Evolutionary conservation across 2,888 invertebrate genomes (phyloP).

Genomic region (Catonia carolina): DNA sequence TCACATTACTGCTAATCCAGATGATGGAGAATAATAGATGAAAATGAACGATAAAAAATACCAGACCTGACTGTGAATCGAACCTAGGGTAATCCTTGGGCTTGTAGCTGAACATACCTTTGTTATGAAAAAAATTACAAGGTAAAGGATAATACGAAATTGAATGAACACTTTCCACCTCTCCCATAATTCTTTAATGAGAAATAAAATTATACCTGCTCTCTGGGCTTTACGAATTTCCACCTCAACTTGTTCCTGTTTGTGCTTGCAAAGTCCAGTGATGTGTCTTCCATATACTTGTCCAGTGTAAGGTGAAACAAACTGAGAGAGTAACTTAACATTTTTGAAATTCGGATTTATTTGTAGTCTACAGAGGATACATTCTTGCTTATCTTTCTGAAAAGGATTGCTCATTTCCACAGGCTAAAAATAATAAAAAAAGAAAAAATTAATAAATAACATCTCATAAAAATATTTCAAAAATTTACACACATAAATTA

Average conservation of each 20-base stretch:
- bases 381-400: slow-evolving; percentile 60
- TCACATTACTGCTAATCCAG: too few species aligned
- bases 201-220: slow-evolving; percentile 47
- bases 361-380: slow-evolving; percentile 75
- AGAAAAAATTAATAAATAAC: not conserved
- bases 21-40: too few species aligned
- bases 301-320: slow-evolving; percentile 93
- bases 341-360: slow-evolving; percentile 89
- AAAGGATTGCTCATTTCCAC: slow-evolving; percentile 72
- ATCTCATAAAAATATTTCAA: too few species aligned
- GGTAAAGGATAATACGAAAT: too few species aligned
- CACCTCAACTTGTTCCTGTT: slow-evolving; percentile 65
- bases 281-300: slow-evolving; percentile 86
- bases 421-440: slow-evolving; percentile 40
- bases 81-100: too few species aligned
- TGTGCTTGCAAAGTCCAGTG: slow-evolving; percentile 81
- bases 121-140: too few species aligned
- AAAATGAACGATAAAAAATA: too few species aligned
- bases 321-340: slow-evolving; percentile 83
- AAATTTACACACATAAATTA: too few species aligned
- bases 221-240: slow-evolving; percentile 70
- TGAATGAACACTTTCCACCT: too few species aligned
- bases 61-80: too few species aligned
- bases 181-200: too few species aligned
- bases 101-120: too few species aligned